phyloP scores from a whole-genome alignment of 2,888 invertebrate species.

The Dryobota labecula region DNA sequence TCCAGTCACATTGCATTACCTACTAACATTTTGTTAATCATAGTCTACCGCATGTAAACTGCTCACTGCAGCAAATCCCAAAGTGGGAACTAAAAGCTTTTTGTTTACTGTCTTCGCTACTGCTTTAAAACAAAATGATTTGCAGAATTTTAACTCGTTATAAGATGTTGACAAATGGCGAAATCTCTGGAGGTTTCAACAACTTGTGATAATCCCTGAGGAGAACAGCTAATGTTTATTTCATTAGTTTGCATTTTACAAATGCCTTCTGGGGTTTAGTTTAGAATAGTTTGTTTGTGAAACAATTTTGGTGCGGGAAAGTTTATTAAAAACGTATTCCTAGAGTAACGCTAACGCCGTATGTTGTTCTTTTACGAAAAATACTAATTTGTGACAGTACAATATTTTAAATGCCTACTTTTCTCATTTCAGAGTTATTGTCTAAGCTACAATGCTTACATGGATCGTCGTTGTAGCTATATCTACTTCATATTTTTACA shows the following conservation, averaged over 20 bases:
- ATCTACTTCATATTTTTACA: background rate
- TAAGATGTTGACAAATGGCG: slow-evolving; percentile 70
- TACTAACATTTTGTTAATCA: background rate
- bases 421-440: background rate
- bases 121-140: slow-evolving; percentile 62
- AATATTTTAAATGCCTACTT: too few species aligned
- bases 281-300: slow-evolving; percentile 11
- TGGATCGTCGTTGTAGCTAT: background rate
- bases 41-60: slow-evolving; percentile 4
- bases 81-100: slow-evolving; percentile 43
- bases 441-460: too few species aligned
- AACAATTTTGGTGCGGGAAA: background rate
- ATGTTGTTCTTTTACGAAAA: background rate
- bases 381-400: background rate
- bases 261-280: slow-evolving; percentile 61
- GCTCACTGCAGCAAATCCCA: slow-evolving; percentile 29
- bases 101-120: slow-evolving; percentile 64
- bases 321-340: background rate
- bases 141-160: slow-evolving; percentile 53
- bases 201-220: slow-evolving; percentile 52
- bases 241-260: slow-evolving; percentile 74
- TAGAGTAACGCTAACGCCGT: background rate
- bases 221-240: slow-evolving; percentile 68
- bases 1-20: background rate
- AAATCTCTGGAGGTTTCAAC: slow-evolving; percentile 50